Evolutionary conservation across 2,113 vertebrate species (phyloP).

Genomic region (Delphinus delphis): DNA sequence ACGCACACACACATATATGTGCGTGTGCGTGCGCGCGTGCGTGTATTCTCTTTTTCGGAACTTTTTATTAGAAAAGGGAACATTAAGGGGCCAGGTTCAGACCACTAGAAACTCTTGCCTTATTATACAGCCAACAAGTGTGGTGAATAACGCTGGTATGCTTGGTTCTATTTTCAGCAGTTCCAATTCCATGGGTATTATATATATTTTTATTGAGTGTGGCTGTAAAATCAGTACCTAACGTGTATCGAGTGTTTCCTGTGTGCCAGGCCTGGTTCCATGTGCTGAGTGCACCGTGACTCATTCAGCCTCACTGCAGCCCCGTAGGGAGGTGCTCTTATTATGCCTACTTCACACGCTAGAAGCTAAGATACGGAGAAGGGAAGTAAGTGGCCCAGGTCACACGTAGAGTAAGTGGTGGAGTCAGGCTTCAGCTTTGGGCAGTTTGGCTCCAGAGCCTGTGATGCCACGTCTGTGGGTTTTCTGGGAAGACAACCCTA

Average conservation of each 20-base stretch:
- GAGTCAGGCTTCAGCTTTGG: background rate
- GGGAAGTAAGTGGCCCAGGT: background rate
- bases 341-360: background rate
- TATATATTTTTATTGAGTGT: background rate
- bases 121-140: background rate
- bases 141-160: background rate
- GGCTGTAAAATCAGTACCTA: background rate
- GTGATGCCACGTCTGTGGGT: background rate
- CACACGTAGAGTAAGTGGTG: background rate
- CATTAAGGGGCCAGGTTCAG: background rate
- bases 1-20: background rate
- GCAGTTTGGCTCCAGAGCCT: background rate
- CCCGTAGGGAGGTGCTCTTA: rapidly evolving
- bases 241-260: background rate
- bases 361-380: background rate
- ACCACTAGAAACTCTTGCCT: background rate
- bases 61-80: background rate
- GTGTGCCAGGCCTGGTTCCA: background rate
- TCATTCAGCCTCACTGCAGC: background rate
- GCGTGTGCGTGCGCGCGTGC: rapidly evolving
- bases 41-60: background rate
- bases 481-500: background rate
- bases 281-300: rapidly evolving
- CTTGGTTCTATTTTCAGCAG: background rate
- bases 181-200: background rate